Percentiles rank a stretch among this genome's conserved stretches.
These are phyloP conservation scores for Megaustenia siamemsis DNA, from an alignment of 2,888 invertebrate genomes.

Conservation along the genomic window DNA sequence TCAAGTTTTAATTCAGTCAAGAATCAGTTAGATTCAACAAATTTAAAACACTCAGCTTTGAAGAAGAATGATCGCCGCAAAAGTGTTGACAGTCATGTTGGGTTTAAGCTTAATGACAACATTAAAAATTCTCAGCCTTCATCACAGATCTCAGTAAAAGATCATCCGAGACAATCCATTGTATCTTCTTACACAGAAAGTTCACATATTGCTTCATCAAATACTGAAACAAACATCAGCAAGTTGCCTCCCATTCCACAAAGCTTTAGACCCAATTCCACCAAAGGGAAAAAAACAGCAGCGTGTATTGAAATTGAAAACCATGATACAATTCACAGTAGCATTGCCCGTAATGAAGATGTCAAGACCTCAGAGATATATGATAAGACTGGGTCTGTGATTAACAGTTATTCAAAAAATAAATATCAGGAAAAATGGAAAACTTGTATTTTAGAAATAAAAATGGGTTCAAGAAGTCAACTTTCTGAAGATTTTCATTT, in stretches of 20 bases:
- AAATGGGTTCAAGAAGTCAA: not conserved
- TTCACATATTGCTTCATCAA: not conserved
- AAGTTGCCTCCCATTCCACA: constrained; percentile 6
- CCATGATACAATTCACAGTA: not conserved
- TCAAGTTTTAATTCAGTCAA: not conserved
- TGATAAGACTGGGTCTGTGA: not conserved
- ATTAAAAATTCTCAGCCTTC: not conserved
- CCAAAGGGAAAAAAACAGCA: not conserved
- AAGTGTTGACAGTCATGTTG: constrained; percentile 45
- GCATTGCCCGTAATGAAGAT: not conserved
- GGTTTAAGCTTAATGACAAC: constrained; percentile 7
- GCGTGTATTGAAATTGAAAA: not conserved
- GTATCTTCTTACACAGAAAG: not conserved
- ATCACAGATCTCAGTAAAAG: too few relatives aligned
- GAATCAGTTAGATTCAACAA: not conserved
- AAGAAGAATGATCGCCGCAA: constrained; percentile 30
- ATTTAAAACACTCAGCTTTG: not conserved
- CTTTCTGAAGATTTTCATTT: not conserved
- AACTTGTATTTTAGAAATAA: not conserved
- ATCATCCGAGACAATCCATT: not conserved
- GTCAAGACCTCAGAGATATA: not conserved
- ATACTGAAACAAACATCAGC: not conserved
- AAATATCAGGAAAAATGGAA: not conserved
- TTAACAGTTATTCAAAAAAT: not conserved
- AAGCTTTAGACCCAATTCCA: not conserved